Evolutionary conservation across 2,888 invertebrate genomes (phyloP).

Genomic region (Hydraecia micacea): DNA sequence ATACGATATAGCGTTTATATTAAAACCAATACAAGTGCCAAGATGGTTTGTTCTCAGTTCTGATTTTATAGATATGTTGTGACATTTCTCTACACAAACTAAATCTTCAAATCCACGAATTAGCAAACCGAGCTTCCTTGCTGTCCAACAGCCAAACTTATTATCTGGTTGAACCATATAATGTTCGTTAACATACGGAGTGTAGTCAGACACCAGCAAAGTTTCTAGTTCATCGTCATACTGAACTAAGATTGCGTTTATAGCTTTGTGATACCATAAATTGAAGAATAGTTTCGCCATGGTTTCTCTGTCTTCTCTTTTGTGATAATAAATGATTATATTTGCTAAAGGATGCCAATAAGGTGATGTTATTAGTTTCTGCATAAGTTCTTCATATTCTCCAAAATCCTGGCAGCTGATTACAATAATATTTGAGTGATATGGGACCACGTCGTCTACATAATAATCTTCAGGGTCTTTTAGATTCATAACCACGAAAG

Average conservation of each 20-base stretch:
- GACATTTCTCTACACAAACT: slow-evolving; percentile 76
- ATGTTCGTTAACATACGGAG: slow-evolving; percentile 75
- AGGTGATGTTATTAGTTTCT: slow-evolving; percentile 70
- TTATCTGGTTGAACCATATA: slow-evolving; percentile 66
- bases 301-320: slow-evolving; percentile 56
- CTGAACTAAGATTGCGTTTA: slow-evolving; percentile 77
- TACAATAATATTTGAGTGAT: slow-evolving; percentile 76
- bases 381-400: slow-evolving; percentile 77
- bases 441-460: slow-evolving; percentile 74
- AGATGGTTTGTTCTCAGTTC: slow-evolving; percentile 74
- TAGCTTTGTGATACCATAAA: slow-evolving; percentile 80
- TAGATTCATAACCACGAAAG: slow-evolving; percentile 72
- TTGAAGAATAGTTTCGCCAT: slow-evolving; percentile 79
- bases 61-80: slow-evolving; percentile 76
- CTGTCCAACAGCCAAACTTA: slow-evolving; percentile 79
- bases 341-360: slow-evolving; percentile 82
- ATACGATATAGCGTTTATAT: slow-evolving; percentile 69
- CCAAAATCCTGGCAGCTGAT: slow-evolving; percentile 72
- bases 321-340: slow-evolving; percentile 77
- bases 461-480: slow-evolving; percentile 70
- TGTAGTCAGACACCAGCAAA: slow-evolving; percentile 73
- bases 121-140: slow-evolving; percentile 75
- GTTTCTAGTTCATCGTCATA: slow-evolving; percentile 69
- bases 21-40: slow-evolving; percentile 81
- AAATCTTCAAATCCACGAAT: slow-evolving; percentile 75